A percentile compares a stretch with the other conserved stretches of the same genome.
Evolutionary conservation across 1,140 invertebrate species (phyloP).

Genomic region (Heliconius himera): DNA sequence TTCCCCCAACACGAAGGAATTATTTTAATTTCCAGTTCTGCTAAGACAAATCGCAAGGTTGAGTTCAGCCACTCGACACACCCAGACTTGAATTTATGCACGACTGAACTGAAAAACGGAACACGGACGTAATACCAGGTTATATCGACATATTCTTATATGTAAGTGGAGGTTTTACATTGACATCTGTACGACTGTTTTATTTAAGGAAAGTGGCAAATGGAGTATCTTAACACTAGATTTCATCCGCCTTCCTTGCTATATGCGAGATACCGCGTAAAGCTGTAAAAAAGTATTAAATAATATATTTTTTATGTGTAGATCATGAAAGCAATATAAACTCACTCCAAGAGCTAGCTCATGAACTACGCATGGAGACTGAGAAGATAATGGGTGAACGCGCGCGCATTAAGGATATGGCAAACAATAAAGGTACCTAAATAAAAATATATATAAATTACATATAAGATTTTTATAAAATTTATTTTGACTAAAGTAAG

Average conservation of each 20-base stretch:
- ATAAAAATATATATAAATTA: conserved; percentile 8
- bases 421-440: conserved; percentile 69
- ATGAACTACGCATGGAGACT: conserved; percentile 73
- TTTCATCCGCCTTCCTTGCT: no score
- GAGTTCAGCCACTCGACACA: no score
- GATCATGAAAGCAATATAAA: conserved; percentile 74
- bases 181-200: not conserved
- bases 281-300: not conserved
- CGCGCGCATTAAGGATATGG: conserved; percentile 67
- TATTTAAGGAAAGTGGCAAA: no score
- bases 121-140: no score
- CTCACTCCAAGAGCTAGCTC: conserved; percentile 70
- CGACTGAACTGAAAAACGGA: no score
- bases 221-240: no score
- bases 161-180: not conserved
- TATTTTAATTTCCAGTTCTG: no score
- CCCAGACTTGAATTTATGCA: no score
- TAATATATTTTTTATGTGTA: conserved; percentile 38
- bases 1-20: no score
- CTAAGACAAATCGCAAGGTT: no score
- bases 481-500: not conserved
- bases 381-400: conserved; percentile 75
- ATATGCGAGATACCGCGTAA: no score
- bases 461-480: not conserved
- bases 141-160: no score